Conservation (phyloP, 2,888 invertebrate species). For the Dryocosmus kuriphilus region DNA sequence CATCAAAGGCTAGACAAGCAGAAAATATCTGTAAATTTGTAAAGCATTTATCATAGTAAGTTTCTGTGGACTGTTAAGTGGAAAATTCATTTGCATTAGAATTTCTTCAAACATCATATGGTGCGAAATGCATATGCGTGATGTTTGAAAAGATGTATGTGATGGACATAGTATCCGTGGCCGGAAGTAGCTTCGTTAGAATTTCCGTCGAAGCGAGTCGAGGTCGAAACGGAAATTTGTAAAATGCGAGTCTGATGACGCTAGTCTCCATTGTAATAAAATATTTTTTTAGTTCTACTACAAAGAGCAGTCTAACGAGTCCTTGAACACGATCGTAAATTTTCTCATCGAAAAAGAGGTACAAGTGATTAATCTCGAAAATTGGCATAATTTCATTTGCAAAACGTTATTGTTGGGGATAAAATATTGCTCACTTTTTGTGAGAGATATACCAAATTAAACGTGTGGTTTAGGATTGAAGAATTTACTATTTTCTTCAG, state of each 20-base stretch:
- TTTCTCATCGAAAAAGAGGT: conserved; percentile 14
- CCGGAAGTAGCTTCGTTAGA: conserved; percentile 39
- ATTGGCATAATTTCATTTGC: conserved; percentile 11
- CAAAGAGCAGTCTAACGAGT: conserved; percentile 37
- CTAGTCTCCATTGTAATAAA: conserved; percentile 36
- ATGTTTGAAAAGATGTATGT: conserved; percentile 13
- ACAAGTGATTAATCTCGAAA: conserved; percentile 12
- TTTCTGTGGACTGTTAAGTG: not conserved
- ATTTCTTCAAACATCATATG: not conserved
- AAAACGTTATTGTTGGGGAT: not conserved
- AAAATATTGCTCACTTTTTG: conserved; percentile 1
- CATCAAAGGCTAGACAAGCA: not conserved
- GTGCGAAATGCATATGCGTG: not conserved
- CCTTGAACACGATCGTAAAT: conserved; percentile 39
- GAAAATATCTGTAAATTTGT: conserved; percentile 7
- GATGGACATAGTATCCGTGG: conserved; percentile 28
- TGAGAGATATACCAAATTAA: not conserved
- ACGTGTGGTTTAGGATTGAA: not conserved
- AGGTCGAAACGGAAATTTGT: conserved; percentile 41
- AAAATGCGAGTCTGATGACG: conserved; percentile 35
- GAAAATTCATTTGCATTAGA: not conserved
- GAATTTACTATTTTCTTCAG: not conserved
- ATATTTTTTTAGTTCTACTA: conserved; percentile 40
- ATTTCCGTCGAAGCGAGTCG: conserved; percentile 41
- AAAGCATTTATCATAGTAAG: not conserved